phyloP scores from a whole-genome alignment of 2,888 invertebrate genomes.

The Acanthacorydalis orientalis region DNA sequence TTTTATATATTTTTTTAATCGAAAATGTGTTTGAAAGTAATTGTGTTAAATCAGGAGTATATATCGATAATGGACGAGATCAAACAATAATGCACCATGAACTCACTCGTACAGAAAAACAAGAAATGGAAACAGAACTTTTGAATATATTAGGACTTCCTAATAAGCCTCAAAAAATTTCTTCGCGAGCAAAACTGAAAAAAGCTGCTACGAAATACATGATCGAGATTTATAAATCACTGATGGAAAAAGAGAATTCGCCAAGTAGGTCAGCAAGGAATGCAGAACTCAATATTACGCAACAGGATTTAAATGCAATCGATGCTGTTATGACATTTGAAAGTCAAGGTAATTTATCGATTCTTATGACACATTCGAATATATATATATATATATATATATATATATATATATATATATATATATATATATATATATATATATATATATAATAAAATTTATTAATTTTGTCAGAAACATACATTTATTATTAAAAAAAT shows the following conservation, averaged over 20 bases:
- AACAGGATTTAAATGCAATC: conserved; percentile 26
- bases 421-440: no score
- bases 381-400: no score
- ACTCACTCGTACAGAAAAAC: conserved; percentile 56
- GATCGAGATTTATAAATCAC: conserved; percentile 69
- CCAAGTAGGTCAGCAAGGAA: conserved; percentile 33
- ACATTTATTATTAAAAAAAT: no score
- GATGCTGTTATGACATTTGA: conserved; percentile 92
- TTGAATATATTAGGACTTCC: conserved; percentile 75
- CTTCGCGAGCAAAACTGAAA: conserved; percentile 21
- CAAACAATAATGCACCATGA: conserved; percentile 68
- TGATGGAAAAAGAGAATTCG: conserved; percentile 40
- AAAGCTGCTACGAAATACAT: conserved; percentile 77
- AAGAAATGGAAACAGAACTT: conserved; percentile 78
- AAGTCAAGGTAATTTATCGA: conserved; percentile 50
- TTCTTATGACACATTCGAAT: no score
- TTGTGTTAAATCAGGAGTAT: conserved; percentile 37
- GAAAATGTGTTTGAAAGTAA: no score
- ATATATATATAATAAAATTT: no score
- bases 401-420: no score
- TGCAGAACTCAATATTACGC: conserved; percentile 16
- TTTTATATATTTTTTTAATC: no score
- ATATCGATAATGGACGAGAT: conserved; percentile 74
- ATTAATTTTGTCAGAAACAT: no score
- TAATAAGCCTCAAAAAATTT: conserved; percentile 36